Percentiles rank a stretch among this genome's conserved stretches.
These are phyloP conservation scores for Plebejus argus DNA, from an alignment of 2,888 invertebrate genomes.

Conservation along the genomic window DNA sequence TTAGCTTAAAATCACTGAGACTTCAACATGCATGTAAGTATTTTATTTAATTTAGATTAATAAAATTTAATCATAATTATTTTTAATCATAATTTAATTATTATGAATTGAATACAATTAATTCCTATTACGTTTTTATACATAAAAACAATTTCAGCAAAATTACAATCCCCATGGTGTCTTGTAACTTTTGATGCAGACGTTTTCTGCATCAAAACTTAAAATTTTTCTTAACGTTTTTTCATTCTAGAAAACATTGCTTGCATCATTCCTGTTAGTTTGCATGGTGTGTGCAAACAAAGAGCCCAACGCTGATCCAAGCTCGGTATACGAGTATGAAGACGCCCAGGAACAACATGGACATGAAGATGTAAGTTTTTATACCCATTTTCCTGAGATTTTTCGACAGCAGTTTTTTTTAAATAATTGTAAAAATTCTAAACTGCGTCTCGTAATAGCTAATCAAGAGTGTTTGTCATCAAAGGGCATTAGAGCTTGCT, in stretches of 20 bases:
- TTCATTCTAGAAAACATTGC: constrained; percentile 14
- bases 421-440: no score
- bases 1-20: constrained; percentile 10
- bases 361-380: constrained; percentile 9
- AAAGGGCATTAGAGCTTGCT: not conserved
- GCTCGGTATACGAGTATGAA: not conserved
- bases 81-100: not conserved
- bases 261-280: not conserved
- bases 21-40: constrained; percentile 28
- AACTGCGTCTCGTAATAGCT: not conserved
- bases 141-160: not conserved
- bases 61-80: not conserved
- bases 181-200: no score
- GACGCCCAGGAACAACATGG: not conserved
- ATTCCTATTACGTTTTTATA: not conserved
- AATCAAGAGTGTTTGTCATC: not conserved
- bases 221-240: no score
- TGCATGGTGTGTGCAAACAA: constrained; percentile 19
- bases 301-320: constrained; percentile 2
- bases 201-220: no score
- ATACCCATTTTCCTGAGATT: not conserved
- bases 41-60: not conserved
- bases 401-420: not conserved
- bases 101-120: not conserved
- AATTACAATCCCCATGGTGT: no score